Base-by-base conservation (phyloP, 2,888 invertebrate genomes). In the Troilus luridus region DNA sequence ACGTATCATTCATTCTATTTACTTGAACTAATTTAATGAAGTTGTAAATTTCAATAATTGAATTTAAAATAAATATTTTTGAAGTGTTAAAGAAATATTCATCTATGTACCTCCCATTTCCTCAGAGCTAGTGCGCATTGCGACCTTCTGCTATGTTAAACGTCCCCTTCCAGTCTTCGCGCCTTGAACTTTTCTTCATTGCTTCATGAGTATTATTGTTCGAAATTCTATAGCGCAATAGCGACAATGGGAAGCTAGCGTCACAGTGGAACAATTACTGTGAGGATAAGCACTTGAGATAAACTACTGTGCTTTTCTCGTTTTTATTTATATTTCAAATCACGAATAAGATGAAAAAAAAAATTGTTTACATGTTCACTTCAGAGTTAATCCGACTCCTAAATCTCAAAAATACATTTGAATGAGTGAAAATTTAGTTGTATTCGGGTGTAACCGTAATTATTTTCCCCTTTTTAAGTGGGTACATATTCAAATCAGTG, bases 101-200 rank as follows among this genome's bases (percentile, higher is more conserved):
- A 41, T 5, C 41, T 41, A 41, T 64, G 14, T n/a, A n/a, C n/a
- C 17, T 8, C 24, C 1, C 3, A 12, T 72, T 72, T 14, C 27
- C 72, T 14, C 14, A 41, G 27, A 1, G 3, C 0, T 27, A 72
- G 72, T 41, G 72, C 72, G 41, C 27, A 77, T 27, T 41, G 72
- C 17, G 41, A 77, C 72, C 72, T 77, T 41, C 11, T 77, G 72
- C 41, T 27, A 77, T 77, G 72, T 41, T 41, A 77, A 77, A 41
- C 41, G 41, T 41, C 17, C 41, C 19, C 72, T 19, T 41, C 17
- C 10, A 27, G 24, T 0, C 9, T 41, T 41, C 27, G 12, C 19
- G 72, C 72, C 72, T 77, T 77, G 72, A 77, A 77, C 72, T 77
- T 77, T 41, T 17, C 72, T 77, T 41, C 41, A 77, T 77, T 77